Base-by-base conservation (phyloP, 1,140 invertebrate genomes). In the Pissodes strobi region DNA sequence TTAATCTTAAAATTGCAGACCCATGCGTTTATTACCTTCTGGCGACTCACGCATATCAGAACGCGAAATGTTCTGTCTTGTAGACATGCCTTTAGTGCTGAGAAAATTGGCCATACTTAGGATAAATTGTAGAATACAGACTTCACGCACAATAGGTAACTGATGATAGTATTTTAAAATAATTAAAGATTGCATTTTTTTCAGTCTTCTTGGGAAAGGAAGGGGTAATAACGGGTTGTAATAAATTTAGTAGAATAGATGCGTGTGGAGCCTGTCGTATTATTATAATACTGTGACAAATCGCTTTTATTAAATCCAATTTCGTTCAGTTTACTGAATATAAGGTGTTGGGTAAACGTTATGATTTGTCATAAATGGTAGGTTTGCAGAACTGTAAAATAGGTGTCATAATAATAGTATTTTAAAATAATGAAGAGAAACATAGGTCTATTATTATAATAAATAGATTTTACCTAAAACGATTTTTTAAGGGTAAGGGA, bases 1-100 rank as follows among this genome's bases (percentile, higher is more conserved):
- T 46, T 27, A 13, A 23, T n/a, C 23, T n/a, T 51, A 13, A 49
- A 49, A 58, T 58, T 58, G 39, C 15, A 58, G 39, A 13, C 56
- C 43, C 10, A 21, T 17, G 41, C 56, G 17, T 59, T 37, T 46
- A 34, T 10, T 37, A 59, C 46, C 59, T 45, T 52, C 30, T 43
- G 59, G 59, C 59, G 25, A 37, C 48, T 19, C 59, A 61, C 59
- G 59, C 51, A 61, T 45, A 19, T 15, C 59, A 52, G 30, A 43
- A 52, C 46, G 59, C 13, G 34, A 49, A 49, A 48, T 17, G 37
- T 38, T 43, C 8, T 18, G 41, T 18, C 19, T 45, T 18, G 19
- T 56, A 15, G 37, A 12, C 19, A 38, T 30, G 21, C 23, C 13
- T 34, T 34, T n/a, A 60, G 43, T 38, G 27, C 46, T 25, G 34